Conservation (phyloP, 2,888 invertebrate genomes). For the Anaspis maculata region DNA sequence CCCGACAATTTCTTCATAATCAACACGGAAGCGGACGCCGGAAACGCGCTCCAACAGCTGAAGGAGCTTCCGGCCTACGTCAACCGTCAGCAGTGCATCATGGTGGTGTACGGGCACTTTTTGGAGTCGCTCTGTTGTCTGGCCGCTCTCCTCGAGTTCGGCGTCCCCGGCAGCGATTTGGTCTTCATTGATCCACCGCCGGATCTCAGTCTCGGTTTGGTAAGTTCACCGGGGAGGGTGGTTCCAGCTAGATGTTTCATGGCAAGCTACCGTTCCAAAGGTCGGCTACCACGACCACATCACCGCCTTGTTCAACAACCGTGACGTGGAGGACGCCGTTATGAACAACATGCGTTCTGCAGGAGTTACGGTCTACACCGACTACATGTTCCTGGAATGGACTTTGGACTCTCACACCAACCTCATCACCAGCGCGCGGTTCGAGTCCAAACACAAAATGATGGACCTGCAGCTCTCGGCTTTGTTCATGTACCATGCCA, state of each 20-base stretch:
- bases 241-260: too few relatives aligned
- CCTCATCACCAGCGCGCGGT: conserved; percentile 36
- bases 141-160: conserved; percentile 52
- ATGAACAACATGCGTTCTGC: conserved; percentile 34
- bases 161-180: conserved; percentile 49
- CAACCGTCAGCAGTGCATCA: conserved; percentile 29
- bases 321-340: conserved; percentile 48
- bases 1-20: conserved; percentile 57
- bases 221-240: too few relatives aligned
- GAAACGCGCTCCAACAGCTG: conserved; percentile 39
- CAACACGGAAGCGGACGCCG: conserved; percentile 51
- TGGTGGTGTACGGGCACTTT: conserved; percentile 58
- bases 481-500: conserved; percentile 51
- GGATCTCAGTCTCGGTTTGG: too few relatives aligned
- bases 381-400: conserved; percentile 52
- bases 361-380: conserved; percentile 44
- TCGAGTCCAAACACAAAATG: conserved; percentile 44
- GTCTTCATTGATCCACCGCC: conserved; percentile 51
- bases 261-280: too few relatives aligned
- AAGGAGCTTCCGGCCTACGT: conserved; percentile 16
- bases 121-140: conserved; percentile 60
- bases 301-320: conserved; percentile 33
- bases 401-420: conserved; percentile 30
- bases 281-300: conserved; percentile 13
- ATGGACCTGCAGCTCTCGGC: conserved; percentile 46